phyloP scores from a whole-genome alignment of 2,888 invertebrate species.

The Noctua fimbriata region DNA sequence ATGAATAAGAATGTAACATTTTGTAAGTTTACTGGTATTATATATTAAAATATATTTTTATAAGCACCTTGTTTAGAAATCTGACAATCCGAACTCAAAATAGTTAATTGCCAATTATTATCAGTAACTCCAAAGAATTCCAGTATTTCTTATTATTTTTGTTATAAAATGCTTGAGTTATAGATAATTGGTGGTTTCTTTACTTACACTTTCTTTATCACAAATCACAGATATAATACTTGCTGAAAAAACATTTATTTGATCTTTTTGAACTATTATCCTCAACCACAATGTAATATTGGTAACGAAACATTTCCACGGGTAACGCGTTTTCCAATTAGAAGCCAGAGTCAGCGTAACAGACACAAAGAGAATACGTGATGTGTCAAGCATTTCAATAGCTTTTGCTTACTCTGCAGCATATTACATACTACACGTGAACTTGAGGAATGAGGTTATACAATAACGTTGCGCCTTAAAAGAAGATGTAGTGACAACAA shows the following conservation, averaged over 20 bases:
- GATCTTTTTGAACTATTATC: no score
- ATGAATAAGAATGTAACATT: neutral
- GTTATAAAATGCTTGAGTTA: constrained; percentile 4
- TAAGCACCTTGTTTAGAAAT: constrained; percentile 1
- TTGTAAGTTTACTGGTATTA: neutral
- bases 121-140: constrained; percentile 5
- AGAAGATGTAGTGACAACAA: no score
- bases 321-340: constrained; percentile 46
- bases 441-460: no score
- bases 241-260: neutral
- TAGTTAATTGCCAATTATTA: constrained; percentile 36
- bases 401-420: constrained; percentile 21
- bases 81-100: neutral
- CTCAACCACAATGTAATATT: neutral
- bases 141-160: neutral
- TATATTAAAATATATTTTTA: constrained; percentile 9
- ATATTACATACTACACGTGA: no score
- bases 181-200: constrained; percentile 28
- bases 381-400: constrained; percentile 41
- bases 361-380: constrained; percentile 40
- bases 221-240: neutral
- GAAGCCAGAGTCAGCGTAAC: constrained; percentile 6
- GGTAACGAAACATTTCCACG: constrained; percentile 7
- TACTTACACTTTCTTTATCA: constrained; percentile 4
- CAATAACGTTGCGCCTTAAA: no score